Evolutionary conservation across 2,113 vertebrate species (phyloP).

Genomic region (Oryzias celebensis): DNA sequence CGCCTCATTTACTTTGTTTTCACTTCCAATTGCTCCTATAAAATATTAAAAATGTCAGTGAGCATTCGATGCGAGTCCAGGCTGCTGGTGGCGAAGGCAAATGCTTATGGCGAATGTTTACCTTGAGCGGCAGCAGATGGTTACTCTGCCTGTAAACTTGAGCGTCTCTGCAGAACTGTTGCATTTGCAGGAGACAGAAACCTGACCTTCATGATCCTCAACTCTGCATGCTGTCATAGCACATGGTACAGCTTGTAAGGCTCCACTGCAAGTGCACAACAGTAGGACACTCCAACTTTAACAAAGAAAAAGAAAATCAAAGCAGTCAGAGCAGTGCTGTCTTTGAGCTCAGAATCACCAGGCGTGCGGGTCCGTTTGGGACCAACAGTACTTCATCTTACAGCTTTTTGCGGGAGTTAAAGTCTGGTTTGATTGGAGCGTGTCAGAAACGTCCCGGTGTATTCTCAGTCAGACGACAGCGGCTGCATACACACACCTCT

Average conservation of each 20-base stretch:
- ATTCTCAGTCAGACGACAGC: slow-evolving; percentile 65
- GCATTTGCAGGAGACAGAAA: slow-evolving; percentile 21
- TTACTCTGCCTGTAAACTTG: slow-evolving; percentile 11
- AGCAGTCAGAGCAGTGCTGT: slow-evolving; percentile 57
- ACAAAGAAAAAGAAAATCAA: slow-evolving; percentile 19
- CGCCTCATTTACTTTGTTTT: slow-evolving; percentile 14
- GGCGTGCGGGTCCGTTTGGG: slow-evolving; percentile 27
- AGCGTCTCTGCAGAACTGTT: slow-evolving; percentile 9
- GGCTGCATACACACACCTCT: slow-evolving; percentile 63
- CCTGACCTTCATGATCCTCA: slow-evolving; percentile 42
- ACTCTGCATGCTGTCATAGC: slow-evolving; percentile 59
- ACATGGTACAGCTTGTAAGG: slow-evolving; percentile 41
- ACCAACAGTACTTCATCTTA: not conserved
- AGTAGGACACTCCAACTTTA: slow-evolving; percentile 53
- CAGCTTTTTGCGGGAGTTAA: not conserved
- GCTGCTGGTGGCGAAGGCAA: slow-evolving; percentile 15
- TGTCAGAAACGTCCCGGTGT: slow-evolving; percentile 37
- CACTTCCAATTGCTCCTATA: slow-evolving; percentile 7
- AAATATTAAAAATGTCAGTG: slow-evolving; percentile 17
- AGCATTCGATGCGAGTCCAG: slow-evolving; percentile 11
- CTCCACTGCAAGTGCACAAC: slow-evolving; percentile 54
- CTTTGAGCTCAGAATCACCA: slow-evolving; percentile 58
- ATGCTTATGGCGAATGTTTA: slow-evolving; percentile 6
- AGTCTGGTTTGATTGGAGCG: not conserved
- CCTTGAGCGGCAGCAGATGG: not conserved